These are phyloP conservation scores for Coelogynopora nodosa DNA, from an alignment of 2,888 invertebrate genomes.

Conservation along the genomic window DNA sequence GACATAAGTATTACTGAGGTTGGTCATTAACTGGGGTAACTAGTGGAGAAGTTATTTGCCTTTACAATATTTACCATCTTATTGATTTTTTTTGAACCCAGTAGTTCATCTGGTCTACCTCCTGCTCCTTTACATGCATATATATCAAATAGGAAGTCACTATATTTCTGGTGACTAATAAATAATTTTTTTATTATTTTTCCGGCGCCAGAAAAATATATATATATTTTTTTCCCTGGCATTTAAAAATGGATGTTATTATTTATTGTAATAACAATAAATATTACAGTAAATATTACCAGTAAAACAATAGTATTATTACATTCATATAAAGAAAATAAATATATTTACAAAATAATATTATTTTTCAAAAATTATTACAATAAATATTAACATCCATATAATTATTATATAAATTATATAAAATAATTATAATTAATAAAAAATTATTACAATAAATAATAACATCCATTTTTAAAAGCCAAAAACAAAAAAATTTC, in stretches of 20 bases:
- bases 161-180: neutral
- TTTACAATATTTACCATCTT: neutral
- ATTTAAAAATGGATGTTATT: neutral
- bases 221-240: neutral
- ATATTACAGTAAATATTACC: no score
- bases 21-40: neutral
- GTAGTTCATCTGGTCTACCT: neutral
- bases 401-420: no score
- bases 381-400: no score
- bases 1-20: neutral
- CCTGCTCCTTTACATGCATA: neutral
- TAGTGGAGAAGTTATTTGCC: neutral
- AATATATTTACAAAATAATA: neutral
- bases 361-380: neutral
- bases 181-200: neutral
- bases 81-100: neutral
- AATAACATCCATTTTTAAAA: neutral
- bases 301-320: no score
- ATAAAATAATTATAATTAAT: no score
- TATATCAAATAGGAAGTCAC: neutral
- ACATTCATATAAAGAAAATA: neutral
- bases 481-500: neutral
- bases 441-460: neutral
- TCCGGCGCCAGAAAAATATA: neutral
- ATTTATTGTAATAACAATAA: neutral